phyloP scores from a whole-genome alignment of 2,113 vertebrate genomes.

The Myanophis thanlyinensis region DNA sequence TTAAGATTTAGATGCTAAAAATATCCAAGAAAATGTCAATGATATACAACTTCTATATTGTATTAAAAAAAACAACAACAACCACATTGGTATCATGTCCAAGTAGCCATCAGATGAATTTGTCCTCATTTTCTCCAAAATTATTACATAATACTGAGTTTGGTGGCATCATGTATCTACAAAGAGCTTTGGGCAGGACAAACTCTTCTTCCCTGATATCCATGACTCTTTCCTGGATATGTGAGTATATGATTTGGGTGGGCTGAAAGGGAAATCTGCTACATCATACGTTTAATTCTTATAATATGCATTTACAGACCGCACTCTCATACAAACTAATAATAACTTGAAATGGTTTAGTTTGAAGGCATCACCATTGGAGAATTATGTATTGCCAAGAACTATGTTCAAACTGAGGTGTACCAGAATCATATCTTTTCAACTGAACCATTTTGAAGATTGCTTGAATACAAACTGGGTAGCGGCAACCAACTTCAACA shows the following conservation, averaged over 20 bases:
- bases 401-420: background rate
- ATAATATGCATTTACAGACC: background rate
- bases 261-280: background rate
- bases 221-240: background rate
- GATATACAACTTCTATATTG: background rate
- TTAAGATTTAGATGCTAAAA: background rate
- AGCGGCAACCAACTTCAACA: background rate
- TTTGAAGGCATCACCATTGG: background rate
- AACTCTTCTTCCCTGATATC: background rate
- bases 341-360: background rate
- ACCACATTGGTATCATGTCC: background rate
- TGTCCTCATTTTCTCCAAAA: background rate
- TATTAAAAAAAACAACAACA: background rate
- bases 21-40: background rate
- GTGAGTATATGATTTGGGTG: background rate
- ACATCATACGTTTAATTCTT: background rate
- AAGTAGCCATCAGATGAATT: background rate
- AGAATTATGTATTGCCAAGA: background rate
- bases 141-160: background rate
- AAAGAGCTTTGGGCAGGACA: background rate
- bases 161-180: background rate
- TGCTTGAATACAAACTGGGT: background rate
- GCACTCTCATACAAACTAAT: background rate
- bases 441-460: background rate
- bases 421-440: background rate